phyloP scores from a whole-genome alignment of 2,113 vertebrate genomes.

The Urocynchramus pylzowi region DNA sequence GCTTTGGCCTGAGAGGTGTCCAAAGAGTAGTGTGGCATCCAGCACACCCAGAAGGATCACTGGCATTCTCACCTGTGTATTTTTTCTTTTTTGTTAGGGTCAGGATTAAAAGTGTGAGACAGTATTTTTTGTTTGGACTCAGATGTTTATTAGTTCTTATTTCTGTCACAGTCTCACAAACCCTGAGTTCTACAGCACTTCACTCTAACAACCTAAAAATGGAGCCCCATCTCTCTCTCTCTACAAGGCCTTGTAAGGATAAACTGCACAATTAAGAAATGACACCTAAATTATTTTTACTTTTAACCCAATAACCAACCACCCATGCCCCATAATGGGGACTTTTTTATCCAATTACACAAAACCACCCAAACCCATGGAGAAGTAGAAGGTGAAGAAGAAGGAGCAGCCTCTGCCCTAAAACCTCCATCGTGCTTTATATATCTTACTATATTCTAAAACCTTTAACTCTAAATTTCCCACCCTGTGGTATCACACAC shows the following conservation, averaged over 20 bases:
- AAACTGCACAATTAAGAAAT: background rate
- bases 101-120: background rate
- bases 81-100: background rate
- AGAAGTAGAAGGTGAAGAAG: background rate
- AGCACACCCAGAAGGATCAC: background rate
- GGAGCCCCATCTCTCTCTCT: background rate
- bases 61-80: background rate
- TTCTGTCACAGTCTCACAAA: background rate
- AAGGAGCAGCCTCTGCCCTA: background rate
- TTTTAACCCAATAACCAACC: background rate
- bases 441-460: background rate
- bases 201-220: background rate
- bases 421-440: background rate
- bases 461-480: background rate
- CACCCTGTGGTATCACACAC: background rate
- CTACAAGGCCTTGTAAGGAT: background rate
- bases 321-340: fast-evolving
- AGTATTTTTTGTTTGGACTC: background rate
- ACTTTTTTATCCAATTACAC: background rate
- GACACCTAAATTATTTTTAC: background rate
- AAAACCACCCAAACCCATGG: background rate
- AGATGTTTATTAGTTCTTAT: background rate
- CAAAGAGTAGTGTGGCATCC: background rate
- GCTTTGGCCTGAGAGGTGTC: background rate
- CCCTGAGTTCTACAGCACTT: background rate